These are phyloP conservation scores for Spodoptera picta DNA, from an alignment of 2,888 invertebrate species.

Conservation along the genomic window DNA sequence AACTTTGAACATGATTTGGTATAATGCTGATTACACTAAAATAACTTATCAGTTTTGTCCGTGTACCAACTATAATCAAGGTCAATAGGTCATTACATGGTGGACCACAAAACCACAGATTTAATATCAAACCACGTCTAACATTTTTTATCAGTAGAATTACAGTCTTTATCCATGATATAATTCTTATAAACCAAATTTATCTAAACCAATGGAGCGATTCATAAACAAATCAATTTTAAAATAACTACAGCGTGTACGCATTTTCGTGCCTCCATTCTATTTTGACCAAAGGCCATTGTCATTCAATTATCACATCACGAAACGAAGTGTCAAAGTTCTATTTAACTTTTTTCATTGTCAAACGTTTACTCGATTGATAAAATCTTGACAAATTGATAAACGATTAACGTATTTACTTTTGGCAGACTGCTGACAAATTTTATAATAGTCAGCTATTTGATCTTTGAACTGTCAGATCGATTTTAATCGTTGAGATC, in stretches of 20 bases:
- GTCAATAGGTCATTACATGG: constrained; percentile 1
- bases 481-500: constrained; percentile 48
- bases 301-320: constrained; percentile 42
- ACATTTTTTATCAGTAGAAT: constrained; percentile 6
- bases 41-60: too few relatives aligned
- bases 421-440: constrained; percentile 63
- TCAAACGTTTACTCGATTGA: constrained; percentile 60
- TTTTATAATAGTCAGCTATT: constrained; percentile 48
- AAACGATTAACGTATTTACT: constrained; percentile 49
- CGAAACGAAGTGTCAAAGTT: constrained; percentile 44
- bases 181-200: neutral
- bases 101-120: neutral
- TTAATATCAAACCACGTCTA: neutral
- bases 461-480: constrained; percentile 49
- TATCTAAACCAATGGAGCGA: constrained; percentile 10
- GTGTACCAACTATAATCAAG: constrained; percentile 11
- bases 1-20: too few relatives aligned
- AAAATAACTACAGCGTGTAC: constrained; percentile 4
- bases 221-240: constrained; percentile 9
- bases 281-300: constrained; percentile 49
- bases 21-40: too few relatives aligned
- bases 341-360: constrained; percentile 49
- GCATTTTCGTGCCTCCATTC: constrained; percentile 17
- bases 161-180: constrained; percentile 16
- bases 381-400: constrained; percentile 63